Percentiles rank a stretch among this genome's conserved stretches.
Conservation (phyloP, 2,113 vertebrate species). For the Chaetodon auriga region DNA sequence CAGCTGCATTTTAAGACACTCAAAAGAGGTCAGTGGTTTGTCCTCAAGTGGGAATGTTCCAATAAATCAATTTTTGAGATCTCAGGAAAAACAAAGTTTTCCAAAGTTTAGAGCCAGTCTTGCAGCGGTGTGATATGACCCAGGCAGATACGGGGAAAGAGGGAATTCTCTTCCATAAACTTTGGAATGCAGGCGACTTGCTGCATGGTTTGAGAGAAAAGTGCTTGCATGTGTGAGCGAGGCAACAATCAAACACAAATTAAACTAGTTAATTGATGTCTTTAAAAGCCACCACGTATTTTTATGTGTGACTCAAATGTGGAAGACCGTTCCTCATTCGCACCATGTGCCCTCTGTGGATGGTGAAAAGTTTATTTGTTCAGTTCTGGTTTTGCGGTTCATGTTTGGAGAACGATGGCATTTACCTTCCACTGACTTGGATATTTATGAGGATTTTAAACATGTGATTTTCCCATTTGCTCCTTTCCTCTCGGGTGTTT, state of each 20-base stretch:
- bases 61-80: constrained; percentile 34
- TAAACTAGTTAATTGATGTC: constrained; percentile 25
- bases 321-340: constrained; percentile 49
- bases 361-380: constrained; percentile 50
- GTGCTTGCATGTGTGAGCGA: constrained; percentile 61
- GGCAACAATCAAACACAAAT: constrained; percentile 51
- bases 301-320: constrained; percentile 7
- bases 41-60: constrained; percentile 1
- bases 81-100: constrained; percentile 17
- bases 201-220: constrained; percentile 51
- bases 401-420: constrained; percentile 22
- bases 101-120: constrained; percentile 38
- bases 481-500: constrained; percentile 34
- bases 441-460: constrained; percentile 63
- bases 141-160: constrained; percentile 37
- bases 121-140: constrained; percentile 34
- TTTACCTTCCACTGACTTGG: constrained; percentile 40
- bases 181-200: constrained; percentile 63
- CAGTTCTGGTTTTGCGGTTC: constrained; percentile 56
- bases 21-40: background rate
- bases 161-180: constrained; percentile 65
- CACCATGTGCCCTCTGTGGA: constrained; percentile 7
- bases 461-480: constrained; percentile 61
- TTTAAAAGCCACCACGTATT: constrained; percentile 13
- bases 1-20: constrained; percentile 17